Base-by-base conservation (phyloP, 2,113 vertebrate species). In the Alectura lathami region DNA sequence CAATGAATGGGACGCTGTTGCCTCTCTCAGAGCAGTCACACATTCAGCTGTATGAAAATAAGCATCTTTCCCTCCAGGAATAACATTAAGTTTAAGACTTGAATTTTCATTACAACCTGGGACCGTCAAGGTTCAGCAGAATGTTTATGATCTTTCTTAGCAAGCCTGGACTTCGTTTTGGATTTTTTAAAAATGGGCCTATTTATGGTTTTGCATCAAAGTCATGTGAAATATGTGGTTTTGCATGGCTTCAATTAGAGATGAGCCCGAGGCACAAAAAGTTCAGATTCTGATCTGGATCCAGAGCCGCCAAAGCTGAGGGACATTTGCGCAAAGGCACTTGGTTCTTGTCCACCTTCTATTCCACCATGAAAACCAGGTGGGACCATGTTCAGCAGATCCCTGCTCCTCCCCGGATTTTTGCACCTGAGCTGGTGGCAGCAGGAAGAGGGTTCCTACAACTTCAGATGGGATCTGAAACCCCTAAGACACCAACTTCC, bases 201-300 rank as follows among this genome's bases (percentile, higher is more conserved):
- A 93, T 93, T 96, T 97, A 91, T 91, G 91, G 93, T 60, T 96
- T 96, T 91, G 76, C 93, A 96, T 96, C 94, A 95, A 96, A 97
- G 95, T 90, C 88, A 91, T 93, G 90, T 64, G 92, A 97, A 96
- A 86, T 82, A 85, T 94, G 91, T 96, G 93, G 88, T 56, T 95
- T 96, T 91, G 88, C 80, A 94, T 95, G 96, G 93, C 88, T 96
- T 96, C 83, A 96, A 95, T 96, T 96, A 96, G 60, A 88, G 57
- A 86, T 64, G 70, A 94, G 94, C 95, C 90, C 64, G 82, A 95
- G 90, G 95, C 94, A 97, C 80, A 93, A 73, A 36, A 93, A 93
- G 86, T 93, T 90, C 68, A 96, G 90, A 96, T 94, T 76, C 73
- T 94, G 95, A 95, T 94, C 93, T 86, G 88, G 76, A 96, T 97